A percentile compares a stretch with the other conserved stretches of the same genome.
Evolutionary conservation across 2,888 invertebrate species (phyloP).

Genomic region (Macaria notata): DNA sequence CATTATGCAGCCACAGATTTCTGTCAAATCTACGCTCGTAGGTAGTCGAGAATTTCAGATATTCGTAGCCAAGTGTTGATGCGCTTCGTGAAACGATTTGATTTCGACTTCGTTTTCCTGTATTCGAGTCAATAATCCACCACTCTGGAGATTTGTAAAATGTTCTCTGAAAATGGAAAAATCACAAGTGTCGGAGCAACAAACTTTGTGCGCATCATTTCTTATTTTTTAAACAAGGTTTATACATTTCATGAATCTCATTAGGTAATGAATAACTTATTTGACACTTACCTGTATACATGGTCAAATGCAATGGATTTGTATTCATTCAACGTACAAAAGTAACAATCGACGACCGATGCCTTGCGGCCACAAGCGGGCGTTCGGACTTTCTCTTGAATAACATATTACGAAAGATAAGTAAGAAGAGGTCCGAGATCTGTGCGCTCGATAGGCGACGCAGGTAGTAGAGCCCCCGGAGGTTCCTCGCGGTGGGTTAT

Average conservation of each 20-base stretch:
- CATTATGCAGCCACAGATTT: constrained; percentile 42
- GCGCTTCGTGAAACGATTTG: constrained; percentile 23
- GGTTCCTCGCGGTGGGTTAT: constrained; percentile 49
- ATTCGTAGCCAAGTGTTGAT: constrained; percentile 23
- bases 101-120: constrained; percentile 23
- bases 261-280: background rate
- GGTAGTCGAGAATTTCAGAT: constrained; percentile 25
- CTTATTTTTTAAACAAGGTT: background rate
- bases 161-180: constrained; percentile 12
- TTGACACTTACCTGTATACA: too few species aligned
- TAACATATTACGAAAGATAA: constrained; percentile 63
- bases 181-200: constrained; percentile 1
- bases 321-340: constrained; percentile 17
- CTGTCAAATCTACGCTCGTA: constrained; percentile 32
- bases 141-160: constrained; percentile 10
- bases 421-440: constrained; percentile 58
- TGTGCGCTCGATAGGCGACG: constrained; percentile 49
- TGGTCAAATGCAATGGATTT: background rate
- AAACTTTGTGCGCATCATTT: background rate
- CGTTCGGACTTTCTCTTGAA: constrained; percentile 52
- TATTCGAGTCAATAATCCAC: constrained; percentile 21
- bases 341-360: constrained; percentile 30
- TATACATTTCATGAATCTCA: background rate
- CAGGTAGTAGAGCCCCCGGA: constrained; percentile 48
- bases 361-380: constrained; percentile 37